Percentiles rank a stretch among this genome's conserved stretches.
Conservation (phyloP, 2,888 invertebrate genomes). For the Argyresthia albistria region DNA sequence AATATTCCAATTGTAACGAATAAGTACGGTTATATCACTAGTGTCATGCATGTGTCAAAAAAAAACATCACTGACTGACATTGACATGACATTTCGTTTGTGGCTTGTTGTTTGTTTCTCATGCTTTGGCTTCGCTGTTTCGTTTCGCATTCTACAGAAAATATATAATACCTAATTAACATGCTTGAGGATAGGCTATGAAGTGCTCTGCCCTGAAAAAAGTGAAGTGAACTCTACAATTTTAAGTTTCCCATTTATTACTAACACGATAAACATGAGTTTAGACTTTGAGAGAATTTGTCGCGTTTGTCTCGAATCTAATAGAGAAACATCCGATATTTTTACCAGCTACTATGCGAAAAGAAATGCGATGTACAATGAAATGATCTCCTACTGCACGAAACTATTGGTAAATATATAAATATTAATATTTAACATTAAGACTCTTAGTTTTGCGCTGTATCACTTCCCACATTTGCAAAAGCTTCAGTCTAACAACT, state of each 20-base stretch:
- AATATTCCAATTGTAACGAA: too few species aligned
- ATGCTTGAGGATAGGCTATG: too few species aligned
- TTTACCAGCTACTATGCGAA: constrained; percentile 43
- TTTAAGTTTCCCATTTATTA: too few species aligned
- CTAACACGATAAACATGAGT: constrained; percentile 9
- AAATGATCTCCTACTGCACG: constrained; percentile 49
- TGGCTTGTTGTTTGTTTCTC: too few species aligned
- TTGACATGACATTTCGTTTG: too few species aligned
- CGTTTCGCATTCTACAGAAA: too few species aligned
- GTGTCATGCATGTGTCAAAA: not conserved
- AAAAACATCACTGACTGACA: not conserved
- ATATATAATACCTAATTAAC: too few species aligned
- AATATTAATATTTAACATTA: not conserved
- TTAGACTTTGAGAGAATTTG: constrained; percentile 49
- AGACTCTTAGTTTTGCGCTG: not conserved
- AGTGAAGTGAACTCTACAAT: too few species aligned
- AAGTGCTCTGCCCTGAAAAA: too few species aligned
- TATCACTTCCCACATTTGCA: too few species aligned
- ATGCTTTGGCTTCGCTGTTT: too few species aligned
- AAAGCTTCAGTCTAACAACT: not conserved
- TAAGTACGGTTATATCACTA: too few species aligned
- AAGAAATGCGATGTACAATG: constrained; percentile 40
- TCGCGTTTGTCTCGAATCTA: constrained; percentile 44
- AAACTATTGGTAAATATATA: constrained; percentile 39
- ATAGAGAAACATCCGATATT: constrained; percentile 43